Evolutionary conservation across 2,113 vertebrate genomes (phyloP).

Genomic region (Gobiocypris rarus): DNA sequence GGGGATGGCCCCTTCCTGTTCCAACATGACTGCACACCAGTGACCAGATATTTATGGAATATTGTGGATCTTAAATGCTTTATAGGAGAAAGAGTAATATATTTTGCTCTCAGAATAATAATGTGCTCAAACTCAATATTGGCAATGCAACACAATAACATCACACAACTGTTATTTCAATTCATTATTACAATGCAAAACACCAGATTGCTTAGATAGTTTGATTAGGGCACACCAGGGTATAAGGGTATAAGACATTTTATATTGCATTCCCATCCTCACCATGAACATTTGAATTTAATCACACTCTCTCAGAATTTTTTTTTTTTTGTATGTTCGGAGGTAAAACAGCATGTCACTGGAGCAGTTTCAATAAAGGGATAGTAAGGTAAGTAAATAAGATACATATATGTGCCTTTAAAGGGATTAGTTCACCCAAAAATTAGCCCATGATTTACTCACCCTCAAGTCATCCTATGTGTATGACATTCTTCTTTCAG

Average conservation of each 20-base stretch:
- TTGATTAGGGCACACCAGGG: not conserved
- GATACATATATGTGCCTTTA: too few relatives aligned
- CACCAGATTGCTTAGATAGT: not conserved
- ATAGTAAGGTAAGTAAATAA: too few relatives aligned
- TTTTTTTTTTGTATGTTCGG: too few relatives aligned
- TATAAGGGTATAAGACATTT: not conserved
- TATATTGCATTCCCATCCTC: not conserved
- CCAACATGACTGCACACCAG: too few relatives aligned
- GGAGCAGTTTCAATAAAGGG: too few relatives aligned
- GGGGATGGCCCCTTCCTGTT: too few relatives aligned
- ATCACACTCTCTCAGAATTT: slow-evolving; percentile 3
- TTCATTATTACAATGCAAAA: slow-evolving; percentile 5
- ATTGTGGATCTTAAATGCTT: not conserved
- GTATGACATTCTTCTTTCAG: too few relatives aligned
- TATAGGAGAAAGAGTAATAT: not conserved
- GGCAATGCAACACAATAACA: not conserved
- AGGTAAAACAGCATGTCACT: not conserved
- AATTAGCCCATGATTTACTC: too few relatives aligned
- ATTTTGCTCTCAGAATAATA: not conserved
- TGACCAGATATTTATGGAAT: not conserved
- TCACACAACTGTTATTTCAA: not conserved
- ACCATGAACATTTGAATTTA: not conserved
- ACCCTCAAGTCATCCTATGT: too few relatives aligned
- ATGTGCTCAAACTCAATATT: not conserved
- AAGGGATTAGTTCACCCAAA: too few relatives aligned